Base-by-base conservation (phyloP, 2,888 invertebrate species). In the Melinopterus prodromus region DNA sequence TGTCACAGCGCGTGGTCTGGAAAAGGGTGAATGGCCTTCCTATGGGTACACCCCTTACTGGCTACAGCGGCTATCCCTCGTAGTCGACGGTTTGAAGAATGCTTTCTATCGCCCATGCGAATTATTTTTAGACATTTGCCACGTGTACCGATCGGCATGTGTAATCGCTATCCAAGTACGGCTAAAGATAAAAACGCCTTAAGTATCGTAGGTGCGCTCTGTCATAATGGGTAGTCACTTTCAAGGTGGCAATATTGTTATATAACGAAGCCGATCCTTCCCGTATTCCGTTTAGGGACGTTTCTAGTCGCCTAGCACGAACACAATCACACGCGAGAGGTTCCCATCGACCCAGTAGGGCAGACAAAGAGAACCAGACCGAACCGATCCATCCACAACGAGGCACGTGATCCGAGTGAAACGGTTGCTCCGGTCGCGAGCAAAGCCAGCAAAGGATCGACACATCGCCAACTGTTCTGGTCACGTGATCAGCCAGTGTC, bases 331-430 rank as follows among this genome's bases (percentile, higher is more conserved):
- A 71, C 16, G 16, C 71, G 71, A 16, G 12, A 37, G 6, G 12
- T 36, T 36, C 37, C 71, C 26, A 53, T 53, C 9, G 74, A 37
- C 35, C 71, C 35, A 7, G 37, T 36, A 74, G 74, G 74, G 74
- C 74, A 74, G 74, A 74, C 36, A 26, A 37, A 74, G 74, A 74
- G 74, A 70, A 71, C 71, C 9, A 35, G n/a, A 74, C n/a, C 74
- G 35, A 35, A 35, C n/a, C 35, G 36, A 74, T 26, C 74, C 74
- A 77, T 79, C 77, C 77, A 71, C 71, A 77, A 37, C 69, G 72
- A 77, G 35, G 74, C 79, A 79, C 79, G 79, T 79, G 79, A 79
- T 79, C 71, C 71, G 77, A 79, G 79, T 77, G 79, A 79, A 79
- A 79, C 72, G 72, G 77, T 72, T 71, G 79, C 74, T 71, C 72